A percentile compares a stretch with the other conserved stretches of the same genome.
These are phyloP conservation scores for Eumaeus atala DNA, from an alignment of 1,140 invertebrate genomes.

Conservation along the genomic window DNA sequence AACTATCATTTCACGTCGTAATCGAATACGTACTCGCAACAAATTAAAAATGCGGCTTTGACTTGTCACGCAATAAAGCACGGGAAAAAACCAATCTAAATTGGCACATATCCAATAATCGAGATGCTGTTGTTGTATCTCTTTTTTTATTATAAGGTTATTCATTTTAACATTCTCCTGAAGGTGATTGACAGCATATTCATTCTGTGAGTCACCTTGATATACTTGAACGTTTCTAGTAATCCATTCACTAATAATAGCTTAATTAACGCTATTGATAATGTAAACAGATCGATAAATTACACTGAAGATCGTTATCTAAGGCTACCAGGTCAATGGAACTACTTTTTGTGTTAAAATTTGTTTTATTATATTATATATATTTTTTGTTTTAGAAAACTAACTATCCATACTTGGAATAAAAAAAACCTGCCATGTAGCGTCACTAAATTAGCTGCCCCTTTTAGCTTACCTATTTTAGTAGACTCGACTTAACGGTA, in stretches of 20 bases:
- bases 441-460: too few relatives aligned
- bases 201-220: constrained; percentile 1
- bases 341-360: neutral
- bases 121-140: neutral
- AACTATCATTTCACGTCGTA: too few relatives aligned
- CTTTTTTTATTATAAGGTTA: constrained; percentile 1
- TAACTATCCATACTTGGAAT: too few relatives aligned
- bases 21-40: too few relatives aligned
- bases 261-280: constrained; percentile 6
- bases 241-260: constrained; percentile 1
- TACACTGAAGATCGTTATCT: constrained; percentile 17
- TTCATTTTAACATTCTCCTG: neutral
- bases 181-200: neutral
- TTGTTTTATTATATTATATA: too few relatives aligned
- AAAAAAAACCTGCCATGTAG: too few relatives aligned
- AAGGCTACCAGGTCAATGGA: neutral
- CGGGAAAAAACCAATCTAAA: too few relatives aligned
- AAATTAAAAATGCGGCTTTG: too few relatives aligned
- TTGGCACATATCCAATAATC: constrained; percentile 1
- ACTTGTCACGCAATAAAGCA: too few relatives aligned
- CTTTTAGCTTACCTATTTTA: too few relatives aligned
- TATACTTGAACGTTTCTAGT: constrained; percentile 1
- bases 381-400: too few relatives aligned
- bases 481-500: too few relatives aligned
- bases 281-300: constrained; percentile 30